A percentile compares a stretch with the other conserved stretches of the same genome.
Evolutionary conservation across 2,113 vertebrate genomes (phyloP).

Genomic region (Alaudala cheleensis): DNA sequence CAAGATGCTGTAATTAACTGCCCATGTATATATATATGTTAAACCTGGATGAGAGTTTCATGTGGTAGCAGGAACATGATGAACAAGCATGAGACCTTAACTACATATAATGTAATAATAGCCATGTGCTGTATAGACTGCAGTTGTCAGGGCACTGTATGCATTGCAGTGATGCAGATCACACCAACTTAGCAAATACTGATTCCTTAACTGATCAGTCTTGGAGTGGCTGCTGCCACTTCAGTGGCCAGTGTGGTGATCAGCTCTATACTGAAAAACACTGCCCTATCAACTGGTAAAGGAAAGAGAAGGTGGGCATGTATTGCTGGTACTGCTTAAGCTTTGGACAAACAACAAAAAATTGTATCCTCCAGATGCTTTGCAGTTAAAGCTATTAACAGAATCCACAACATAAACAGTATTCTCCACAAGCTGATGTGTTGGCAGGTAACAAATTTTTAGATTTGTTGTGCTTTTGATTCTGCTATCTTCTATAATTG

Average conservation of each 20-base stretch:
- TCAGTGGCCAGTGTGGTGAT: not conserved
- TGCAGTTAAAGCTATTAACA: not conserved
- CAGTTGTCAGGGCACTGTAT: not conserved
- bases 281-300: not conserved
- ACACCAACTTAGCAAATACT: not conserved
- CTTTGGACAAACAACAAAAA: not conserved
- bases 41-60: not conserved
- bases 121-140: not conserved
- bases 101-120: not conserved
- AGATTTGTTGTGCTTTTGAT: not conserved
- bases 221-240: not conserved
- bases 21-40: not conserved
- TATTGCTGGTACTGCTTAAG: not conserved
- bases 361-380: not conserved
- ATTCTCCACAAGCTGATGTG: not conserved
- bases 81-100: not conserved
- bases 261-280: not conserved
- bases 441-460: not conserved
- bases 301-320: not conserved
- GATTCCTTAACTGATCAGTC: not conserved
- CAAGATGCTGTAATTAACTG: not conserved
- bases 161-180: not conserved
- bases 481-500: not conserved
- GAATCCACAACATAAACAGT: not conserved
- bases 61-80: accelerated